Conservation (phyloP, 2,113 vertebrate genomes). For the Lophius piscatorius region DNA sequence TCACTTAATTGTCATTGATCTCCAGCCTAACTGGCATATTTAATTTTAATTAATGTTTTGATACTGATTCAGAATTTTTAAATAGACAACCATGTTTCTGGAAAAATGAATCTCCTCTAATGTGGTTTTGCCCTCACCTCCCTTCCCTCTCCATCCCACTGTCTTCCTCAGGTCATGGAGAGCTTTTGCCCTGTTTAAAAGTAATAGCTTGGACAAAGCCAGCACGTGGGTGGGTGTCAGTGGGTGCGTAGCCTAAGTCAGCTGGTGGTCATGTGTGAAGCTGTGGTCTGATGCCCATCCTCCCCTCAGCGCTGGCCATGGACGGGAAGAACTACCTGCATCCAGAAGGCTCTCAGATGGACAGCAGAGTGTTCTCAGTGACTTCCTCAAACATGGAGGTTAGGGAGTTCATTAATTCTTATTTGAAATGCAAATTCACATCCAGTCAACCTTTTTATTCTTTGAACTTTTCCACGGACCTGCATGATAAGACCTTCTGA, state of each 20-base stretch:
- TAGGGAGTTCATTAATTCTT: conserved; percentile 16
- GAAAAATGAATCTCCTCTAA: conserved; percentile 1
- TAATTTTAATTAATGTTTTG: too few species aligned
- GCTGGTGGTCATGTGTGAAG: conserved; percentile 71
- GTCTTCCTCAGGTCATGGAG: conserved; percentile 74
- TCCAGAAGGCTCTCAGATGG: conserved; percentile 79
- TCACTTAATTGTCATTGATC: too few species aligned
- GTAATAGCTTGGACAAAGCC: conserved; percentile 49
- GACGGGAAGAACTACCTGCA: conserved; percentile 83
- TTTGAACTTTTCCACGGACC: too few species aligned
- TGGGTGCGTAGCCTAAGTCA: conserved; percentile 52
- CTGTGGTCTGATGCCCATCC: conserved; percentile 79
- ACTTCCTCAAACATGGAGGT: conserved; percentile 75
- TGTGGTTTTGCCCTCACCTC: background rate
- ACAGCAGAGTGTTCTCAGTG: conserved; percentile 73
- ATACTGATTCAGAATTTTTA: background rate
- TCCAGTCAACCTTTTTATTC: background rate
- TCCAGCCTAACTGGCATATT: too few species aligned
- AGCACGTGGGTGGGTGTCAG: conserved; percentile 37
- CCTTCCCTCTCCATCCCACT: background rate
- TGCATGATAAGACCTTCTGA: too few species aligned
- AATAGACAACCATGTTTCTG: background rate
- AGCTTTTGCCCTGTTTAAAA: conserved; percentile 53
- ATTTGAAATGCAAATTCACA: background rate
- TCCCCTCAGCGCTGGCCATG: conserved; percentile 80